Percentiles rank a stretch among this genome's conserved stretches.
phyloP scores from a whole-genome alignment of 2,797 vertebrate species.

The Enteromius trimaculatus region DNA sequence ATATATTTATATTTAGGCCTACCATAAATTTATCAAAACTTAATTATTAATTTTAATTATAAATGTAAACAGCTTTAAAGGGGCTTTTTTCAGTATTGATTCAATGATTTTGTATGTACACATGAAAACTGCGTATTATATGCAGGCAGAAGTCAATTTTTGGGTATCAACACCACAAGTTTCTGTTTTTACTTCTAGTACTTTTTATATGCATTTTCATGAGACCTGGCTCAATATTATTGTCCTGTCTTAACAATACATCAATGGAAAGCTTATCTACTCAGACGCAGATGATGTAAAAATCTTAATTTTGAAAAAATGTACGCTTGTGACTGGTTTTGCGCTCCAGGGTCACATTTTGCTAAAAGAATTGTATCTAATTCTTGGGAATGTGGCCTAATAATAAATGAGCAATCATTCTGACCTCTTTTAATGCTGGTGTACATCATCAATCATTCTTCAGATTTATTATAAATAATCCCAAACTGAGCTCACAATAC shows the following conservation, averaged over 20 bases:
- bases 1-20: background rate
- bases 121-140: too few relatives aligned
- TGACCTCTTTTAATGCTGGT: conserved; percentile 1
- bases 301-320: background rate
- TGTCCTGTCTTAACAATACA: background rate
- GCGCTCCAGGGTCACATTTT: background rate
- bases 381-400: background rate
- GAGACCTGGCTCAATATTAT: too few relatives aligned
- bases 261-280: background rate
- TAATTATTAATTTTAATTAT: background rate
- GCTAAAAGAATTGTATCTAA: background rate
- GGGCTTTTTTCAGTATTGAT: too few relatives aligned
- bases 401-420: background rate
- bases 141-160: too few relatives aligned
- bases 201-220: too few relatives aligned
- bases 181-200: too few relatives aligned
- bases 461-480: conserved; percentile 4
- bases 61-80: too few relatives aligned
- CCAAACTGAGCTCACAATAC: background rate
- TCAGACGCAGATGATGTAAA: background rate
- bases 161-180: too few relatives aligned
- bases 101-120: too few relatives aligned
- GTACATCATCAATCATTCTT: background rate
- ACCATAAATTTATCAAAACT: background rate
- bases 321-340: background rate